These are phyloP conservation scores for Oligia fasciuncula DNA, from an alignment of 2,888 invertebrate genomes.

Conservation along the genomic window DNA sequence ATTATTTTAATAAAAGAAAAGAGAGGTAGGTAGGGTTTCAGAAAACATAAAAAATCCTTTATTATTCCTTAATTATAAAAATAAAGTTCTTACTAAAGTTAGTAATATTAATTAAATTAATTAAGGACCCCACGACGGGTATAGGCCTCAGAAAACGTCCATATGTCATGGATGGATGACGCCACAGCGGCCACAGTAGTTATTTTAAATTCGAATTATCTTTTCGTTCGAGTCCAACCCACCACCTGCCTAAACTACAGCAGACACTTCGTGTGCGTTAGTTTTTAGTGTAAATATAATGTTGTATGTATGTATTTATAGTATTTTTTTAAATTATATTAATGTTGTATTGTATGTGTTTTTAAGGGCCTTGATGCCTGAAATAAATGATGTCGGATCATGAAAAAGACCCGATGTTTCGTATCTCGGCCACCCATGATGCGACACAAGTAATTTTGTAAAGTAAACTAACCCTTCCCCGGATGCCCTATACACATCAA, in stretches of 20 bases:
- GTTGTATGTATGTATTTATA: too few relatives aligned
- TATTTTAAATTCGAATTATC: background rate
- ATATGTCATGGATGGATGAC: background rate
- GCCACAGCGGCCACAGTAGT: background rate
- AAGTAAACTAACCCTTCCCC: slow-evolving; percentile 70
- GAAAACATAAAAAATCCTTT: background rate
- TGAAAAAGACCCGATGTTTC: background rate
- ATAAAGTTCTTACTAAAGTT: too few relatives aligned
- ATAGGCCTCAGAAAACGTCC: background rate
- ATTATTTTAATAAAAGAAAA: background rate
- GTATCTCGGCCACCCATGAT: background rate
- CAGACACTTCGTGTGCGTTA: too few relatives aligned
- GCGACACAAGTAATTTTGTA: too few relatives aligned
- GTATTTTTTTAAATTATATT: too few relatives aligned
- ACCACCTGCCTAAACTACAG: background rate
- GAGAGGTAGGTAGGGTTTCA: background rate
- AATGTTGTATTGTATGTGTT: too few relatives aligned
- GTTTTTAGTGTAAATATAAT: too few relatives aligned
- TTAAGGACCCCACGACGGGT: background rate
- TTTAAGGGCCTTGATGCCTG: too few relatives aligned
- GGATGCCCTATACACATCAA: slow-evolving; percentile 75
- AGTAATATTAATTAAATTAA: background rate
- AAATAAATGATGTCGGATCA: background rate
- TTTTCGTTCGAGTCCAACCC: background rate
- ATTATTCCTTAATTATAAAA: too few relatives aligned